Conservation (phyloP, 2,113 vertebrate genomes). For the Cryptotis parvus region DNA sequence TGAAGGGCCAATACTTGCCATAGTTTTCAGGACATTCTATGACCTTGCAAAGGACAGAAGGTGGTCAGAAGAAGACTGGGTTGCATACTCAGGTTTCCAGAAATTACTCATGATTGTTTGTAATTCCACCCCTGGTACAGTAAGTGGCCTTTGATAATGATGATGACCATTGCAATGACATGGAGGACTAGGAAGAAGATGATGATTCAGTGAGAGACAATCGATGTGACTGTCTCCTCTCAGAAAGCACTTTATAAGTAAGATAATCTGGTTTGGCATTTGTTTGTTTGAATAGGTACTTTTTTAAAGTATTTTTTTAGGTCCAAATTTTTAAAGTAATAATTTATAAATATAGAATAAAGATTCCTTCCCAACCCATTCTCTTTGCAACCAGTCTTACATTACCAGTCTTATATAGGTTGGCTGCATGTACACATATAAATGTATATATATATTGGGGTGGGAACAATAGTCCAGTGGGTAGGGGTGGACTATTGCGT, state of each 20-base stretch:
- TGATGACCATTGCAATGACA: neutral
- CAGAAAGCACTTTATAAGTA: neutral
- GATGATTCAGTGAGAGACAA: too few species aligned
- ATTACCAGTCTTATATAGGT: too few species aligned
- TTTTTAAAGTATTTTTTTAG: neutral
- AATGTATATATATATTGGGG: neutral
- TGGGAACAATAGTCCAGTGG: too few species aligned
- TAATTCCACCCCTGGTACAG: neutral
- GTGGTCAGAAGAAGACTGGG: neutral
- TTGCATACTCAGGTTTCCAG: slow-evolving; percentile 11
- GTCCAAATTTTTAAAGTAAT: neutral
- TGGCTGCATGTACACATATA: neutral
- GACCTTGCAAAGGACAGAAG: neutral
- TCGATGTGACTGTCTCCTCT: neutral
- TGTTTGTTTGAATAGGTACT: neutral
- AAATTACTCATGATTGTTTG: neutral
- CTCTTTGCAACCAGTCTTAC: neutral
- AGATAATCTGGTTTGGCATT: neutral
- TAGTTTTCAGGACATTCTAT: neutral
- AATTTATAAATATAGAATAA: slow-evolving; percentile 19
- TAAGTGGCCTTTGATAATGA: too few species aligned
- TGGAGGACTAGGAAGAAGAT: neutral
- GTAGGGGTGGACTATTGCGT: too few species aligned
- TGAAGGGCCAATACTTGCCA: neutral
- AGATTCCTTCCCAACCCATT: neutral